Evolutionary conservation across 2,888 invertebrate species (phyloP).

Genomic region (Salticus scenicus): DNA sequence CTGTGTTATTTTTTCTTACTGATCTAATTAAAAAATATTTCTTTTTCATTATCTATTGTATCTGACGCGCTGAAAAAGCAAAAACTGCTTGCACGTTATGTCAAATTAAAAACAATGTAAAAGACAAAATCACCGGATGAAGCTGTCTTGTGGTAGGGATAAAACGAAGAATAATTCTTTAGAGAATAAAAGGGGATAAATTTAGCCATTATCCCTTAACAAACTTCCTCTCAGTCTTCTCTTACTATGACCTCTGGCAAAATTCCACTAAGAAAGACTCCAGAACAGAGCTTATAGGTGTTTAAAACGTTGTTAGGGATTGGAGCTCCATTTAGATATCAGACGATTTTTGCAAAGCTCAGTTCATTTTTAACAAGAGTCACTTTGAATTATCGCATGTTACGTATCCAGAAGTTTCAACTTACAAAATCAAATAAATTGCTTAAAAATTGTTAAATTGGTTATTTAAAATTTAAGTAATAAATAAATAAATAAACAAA

Average conservation of each 20-base stretch:
- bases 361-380: not conserved
- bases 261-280: slow-evolving; percentile 18
- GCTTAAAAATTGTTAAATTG: too few relatives aligned
- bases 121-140: not conserved
- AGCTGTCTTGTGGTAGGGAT: not conserved
- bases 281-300: slow-evolving; percentile 21
- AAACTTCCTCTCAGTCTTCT: slow-evolving; percentile 10
- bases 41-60: not conserved
- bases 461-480: too few relatives aligned
- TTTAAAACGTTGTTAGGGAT: slow-evolving; percentile 32
- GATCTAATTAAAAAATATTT: not conserved
- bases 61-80: not conserved
- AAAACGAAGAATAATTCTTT: slow-evolving; percentile 39
- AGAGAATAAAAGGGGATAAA: slow-evolving; percentile 52
- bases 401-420: not conserved
- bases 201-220: slow-evolving; percentile 30
- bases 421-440: not conserved
- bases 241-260: slow-evolving; percentile 48
- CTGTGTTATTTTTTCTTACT: not conserved
- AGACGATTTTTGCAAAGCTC: not conserved
- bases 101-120: slow-evolving; percentile 16
- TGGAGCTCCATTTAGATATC: slow-evolving; percentile 15
- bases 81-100: not conserved
- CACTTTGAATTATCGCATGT: not conserved
- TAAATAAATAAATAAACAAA: too few relatives aligned